Base-by-base conservation (phyloP, 2,888 invertebrate species). In the Drosophila paranaensis region DNA sequence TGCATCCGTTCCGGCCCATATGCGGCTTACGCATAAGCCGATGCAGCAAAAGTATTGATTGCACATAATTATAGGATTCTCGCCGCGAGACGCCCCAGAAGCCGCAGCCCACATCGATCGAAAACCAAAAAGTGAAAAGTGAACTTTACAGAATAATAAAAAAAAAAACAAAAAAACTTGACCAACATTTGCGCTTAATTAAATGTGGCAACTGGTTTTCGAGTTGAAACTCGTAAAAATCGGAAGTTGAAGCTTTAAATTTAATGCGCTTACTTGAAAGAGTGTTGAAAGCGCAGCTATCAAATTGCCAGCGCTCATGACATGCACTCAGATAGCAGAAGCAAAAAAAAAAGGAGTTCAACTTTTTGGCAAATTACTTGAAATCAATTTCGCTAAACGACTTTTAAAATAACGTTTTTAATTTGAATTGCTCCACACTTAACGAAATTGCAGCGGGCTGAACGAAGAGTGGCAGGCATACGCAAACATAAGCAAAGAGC, bases 181-280 rank as follows among this genome's bases (percentile, higher is more conserved):
- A 64, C 79, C 87, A 89, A 77, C 77, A 81, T 88, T 82, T 74
- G 65, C 71, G 74, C 70, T 77, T 75, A 85, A 82, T 89, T 80
- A 88, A 89, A 79, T 75, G 56, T 57, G 39, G 57, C 55, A 81
- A 89, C 89, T 78, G 84, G 89, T 83, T 83, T 80, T 80, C 45
- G 10, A 27, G 16, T 9, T 9, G 3, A 45, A 75, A 57, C 75
- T 55, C 78, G 72, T 75, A 72, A 81, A 85, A 89, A 88, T 86
- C 90, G 90, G 86, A 89, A 88, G 86, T 86, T 81, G 74, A 64
- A 79, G 88, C 88, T 89, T 84, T 82, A 74, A 82, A 79, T 79
- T 85, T 86, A 89, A 86, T 72, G 72, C 81, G 83, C 81, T 86
- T 89, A 82, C 27, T 56, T 70, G 54, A 75, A 76, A 73, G 61